phyloP scores from a whole-genome alignment of 2,888 invertebrate species.

The Habrosyne pyritoides region DNA sequence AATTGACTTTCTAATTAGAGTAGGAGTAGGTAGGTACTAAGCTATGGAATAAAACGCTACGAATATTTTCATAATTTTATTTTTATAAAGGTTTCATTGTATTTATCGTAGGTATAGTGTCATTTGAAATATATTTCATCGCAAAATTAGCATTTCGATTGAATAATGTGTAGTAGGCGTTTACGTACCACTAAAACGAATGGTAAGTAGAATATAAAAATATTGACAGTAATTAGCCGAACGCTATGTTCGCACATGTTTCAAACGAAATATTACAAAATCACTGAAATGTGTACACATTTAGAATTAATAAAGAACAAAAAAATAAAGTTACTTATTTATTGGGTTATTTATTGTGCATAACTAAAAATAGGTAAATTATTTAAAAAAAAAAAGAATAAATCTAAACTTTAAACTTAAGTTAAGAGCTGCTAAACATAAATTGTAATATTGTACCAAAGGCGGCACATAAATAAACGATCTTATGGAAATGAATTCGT shows the following conservation, averaged over 20 bases:
- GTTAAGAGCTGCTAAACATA: slow-evolving; percentile 76
- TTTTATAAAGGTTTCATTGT: slow-evolving; percentile 81
- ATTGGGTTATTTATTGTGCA: slow-evolving; percentile 70
- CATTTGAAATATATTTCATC: slow-evolving; percentile 76
- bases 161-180: slow-evolving; percentile 81
- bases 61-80: slow-evolving; percentile 62
- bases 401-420: slow-evolving; percentile 64
- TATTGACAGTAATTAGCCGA: slow-evolving; percentile 33
- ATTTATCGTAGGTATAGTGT: slow-evolving; percentile 80
- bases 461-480: slow-evolving; percentile 49
- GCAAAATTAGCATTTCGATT: slow-evolving; percentile 70
- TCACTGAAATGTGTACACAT: slow-evolving; percentile 36
- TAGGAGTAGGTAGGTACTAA: not conserved
- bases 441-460: slow-evolving; percentile 51
- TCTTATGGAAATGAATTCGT: slow-evolving; percentile 55
- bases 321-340: slow-evolving; percentile 54
- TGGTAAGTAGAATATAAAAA: slow-evolving; percentile 51
- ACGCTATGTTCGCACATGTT: slow-evolving; percentile 29
- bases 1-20: too few relatives aligned
- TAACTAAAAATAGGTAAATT: slow-evolving; percentile 68
- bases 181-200: slow-evolving; percentile 68
- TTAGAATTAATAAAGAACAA: slow-evolving; percentile 53
- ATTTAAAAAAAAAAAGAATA: slow-evolving; percentile 58
- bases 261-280: slow-evolving; percentile 41
- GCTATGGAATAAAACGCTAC: slow-evolving; percentile 51